A percentile compares a stretch with the other conserved stretches of the same genome.
These are phyloP conservation scores for Calosoma granatense DNA, from an alignment of 1,140 invertebrate genomes.

Conservation along the genomic window DNA sequence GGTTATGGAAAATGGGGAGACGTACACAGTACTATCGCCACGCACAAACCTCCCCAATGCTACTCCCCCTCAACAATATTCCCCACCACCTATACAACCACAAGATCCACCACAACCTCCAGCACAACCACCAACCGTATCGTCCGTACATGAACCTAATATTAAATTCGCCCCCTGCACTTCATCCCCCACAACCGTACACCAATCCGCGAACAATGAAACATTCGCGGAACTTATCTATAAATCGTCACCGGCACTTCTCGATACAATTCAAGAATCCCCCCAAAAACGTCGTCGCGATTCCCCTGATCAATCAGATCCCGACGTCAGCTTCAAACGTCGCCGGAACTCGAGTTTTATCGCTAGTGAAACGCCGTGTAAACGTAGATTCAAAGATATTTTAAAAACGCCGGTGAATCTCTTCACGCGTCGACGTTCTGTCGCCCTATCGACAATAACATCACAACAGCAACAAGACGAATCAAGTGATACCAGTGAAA, in stretches of 20 bases:
- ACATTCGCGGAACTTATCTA: not conserved
- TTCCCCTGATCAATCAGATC: not conserved
- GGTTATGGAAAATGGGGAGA: slow-evolving; percentile 8
- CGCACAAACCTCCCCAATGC: not conserved
- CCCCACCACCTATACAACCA: not conserved
- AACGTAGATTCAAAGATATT: not conserved
- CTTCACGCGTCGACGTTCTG: not conserved
- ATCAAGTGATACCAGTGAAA: not conserved
- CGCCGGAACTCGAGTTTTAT: not conserved
- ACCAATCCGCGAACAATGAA: not conserved
- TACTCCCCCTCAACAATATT: not conserved
- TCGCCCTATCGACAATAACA: not conserved
- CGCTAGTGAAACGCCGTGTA: not conserved
- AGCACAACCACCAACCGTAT: not conserved
- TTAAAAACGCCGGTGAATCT: slow-evolving; percentile 1
- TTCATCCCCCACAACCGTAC: not conserved
- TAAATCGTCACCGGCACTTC: not conserved
- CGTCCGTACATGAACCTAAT: not conserved
- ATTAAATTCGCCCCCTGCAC: not conserved
- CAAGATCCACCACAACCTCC: not conserved
- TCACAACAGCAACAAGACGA: not conserved
- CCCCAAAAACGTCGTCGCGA: not conserved
- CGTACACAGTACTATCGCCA: not conserved
- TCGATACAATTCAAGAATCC: not conserved
- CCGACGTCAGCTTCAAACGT: not conserved